These are phyloP conservation scores for Spilogale gracilis DNA, from an alignment of 2,113 vertebrate species.

Conservation along the genomic window DNA sequence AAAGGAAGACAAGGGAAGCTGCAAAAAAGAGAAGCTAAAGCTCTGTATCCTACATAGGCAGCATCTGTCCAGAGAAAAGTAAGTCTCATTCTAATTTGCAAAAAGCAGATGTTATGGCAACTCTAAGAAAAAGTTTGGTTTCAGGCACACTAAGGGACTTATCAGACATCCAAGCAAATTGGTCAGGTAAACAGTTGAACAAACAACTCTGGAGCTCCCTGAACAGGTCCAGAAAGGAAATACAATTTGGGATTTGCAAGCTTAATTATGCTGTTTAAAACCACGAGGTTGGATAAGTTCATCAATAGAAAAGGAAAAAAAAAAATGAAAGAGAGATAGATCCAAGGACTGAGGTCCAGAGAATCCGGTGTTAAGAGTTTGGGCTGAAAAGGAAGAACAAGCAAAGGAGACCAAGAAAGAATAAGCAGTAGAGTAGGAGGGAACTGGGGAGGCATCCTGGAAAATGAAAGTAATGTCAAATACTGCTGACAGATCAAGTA, in stretches of 20 bases:
- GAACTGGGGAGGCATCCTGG: background rate
- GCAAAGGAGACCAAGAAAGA: background rate
- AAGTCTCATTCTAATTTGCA: background rate
- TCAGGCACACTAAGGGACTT: slow-evolving; percentile 45
- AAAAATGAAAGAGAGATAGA: background rate
- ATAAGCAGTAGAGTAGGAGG: background rate
- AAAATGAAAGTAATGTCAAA: background rate
- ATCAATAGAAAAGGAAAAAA: background rate
- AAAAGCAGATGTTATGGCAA: background rate
- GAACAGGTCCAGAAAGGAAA: slow-evolving; percentile 55
- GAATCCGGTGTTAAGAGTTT: background rate
- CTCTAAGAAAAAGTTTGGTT: slow-evolving; percentile 46
- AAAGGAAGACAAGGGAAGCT: background rate
- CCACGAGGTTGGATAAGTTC: background rate
- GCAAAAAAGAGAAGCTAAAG: background rate
- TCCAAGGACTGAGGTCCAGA: background rate
- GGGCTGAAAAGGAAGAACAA: slow-evolving; percentile 16
- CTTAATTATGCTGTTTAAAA: slow-evolving; percentile 6
- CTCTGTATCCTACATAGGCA: background rate
- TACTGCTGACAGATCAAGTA: background rate
- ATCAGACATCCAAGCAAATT: slow-evolving; percentile 32
- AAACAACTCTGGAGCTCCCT: slow-evolving; percentile 48
- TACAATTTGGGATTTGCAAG: slow-evolving; percentile 12
- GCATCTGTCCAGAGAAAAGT: background rate
- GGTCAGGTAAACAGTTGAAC: background rate